phyloP scores from a whole-genome alignment of 2,888 invertebrate species.

The Zygogramma bicolorata region DNA sequence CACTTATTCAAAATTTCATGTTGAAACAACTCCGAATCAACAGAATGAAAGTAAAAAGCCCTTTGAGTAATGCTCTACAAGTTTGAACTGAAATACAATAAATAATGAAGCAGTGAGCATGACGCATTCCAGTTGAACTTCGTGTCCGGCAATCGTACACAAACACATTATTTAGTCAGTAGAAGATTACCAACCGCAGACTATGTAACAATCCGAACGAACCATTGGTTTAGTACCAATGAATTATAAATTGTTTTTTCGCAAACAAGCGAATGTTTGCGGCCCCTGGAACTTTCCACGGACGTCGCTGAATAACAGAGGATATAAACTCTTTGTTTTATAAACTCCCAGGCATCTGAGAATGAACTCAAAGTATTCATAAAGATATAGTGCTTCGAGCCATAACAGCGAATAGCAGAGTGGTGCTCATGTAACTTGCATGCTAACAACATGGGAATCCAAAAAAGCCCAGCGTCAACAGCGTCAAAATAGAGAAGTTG shows the following conservation, averaged over 20 bases:
- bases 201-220: not conserved
- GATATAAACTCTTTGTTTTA: not conserved
- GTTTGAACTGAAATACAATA: not conserved
- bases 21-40: too few relatives aligned
- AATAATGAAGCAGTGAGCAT: not conserved
- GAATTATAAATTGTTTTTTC: not conserved
- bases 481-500: too few relatives aligned
- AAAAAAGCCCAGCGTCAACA: too few relatives aligned
- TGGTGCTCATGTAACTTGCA: too few relatives aligned
- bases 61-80: too few relatives aligned
- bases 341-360: not conserved
- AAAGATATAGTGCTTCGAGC: not conserved
- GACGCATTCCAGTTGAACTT: not conserved
- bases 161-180: not conserved
- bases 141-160: not conserved
- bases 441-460: too few relatives aligned
- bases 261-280: not conserved
- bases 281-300: not conserved
- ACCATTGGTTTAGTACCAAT: not conserved
- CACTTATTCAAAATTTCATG: too few relatives aligned
- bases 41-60: too few relatives aligned
- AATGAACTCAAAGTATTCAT: not conserved
- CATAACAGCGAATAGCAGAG: not conserved
- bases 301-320: not conserved
- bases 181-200: too few relatives aligned